Conservation (phyloP, 2,888 invertebrate genomes). For the Stenoptilia bipunctidactyla region DNA sequence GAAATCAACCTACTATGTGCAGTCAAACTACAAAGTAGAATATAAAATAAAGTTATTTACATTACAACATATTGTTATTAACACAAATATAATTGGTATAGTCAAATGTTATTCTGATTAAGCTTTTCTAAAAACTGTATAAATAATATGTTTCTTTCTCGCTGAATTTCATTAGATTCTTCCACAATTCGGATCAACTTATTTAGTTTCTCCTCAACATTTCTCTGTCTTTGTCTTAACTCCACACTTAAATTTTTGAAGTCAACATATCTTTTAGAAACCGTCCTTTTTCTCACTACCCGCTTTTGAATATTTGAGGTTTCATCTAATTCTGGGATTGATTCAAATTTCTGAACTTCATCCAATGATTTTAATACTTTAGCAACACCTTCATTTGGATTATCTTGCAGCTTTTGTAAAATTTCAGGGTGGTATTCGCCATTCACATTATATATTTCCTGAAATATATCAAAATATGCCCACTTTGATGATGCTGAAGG, state of each 20-base stretch:
- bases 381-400: conserved; percentile 37
- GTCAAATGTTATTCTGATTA: conserved; percentile 25
- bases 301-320: conserved; percentile 31
- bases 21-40: too few relatives aligned
- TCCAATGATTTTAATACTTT: conserved; percentile 45
- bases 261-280: conserved; percentile 40
- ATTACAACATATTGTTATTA: too few relatives aligned
- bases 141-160: conserved; percentile 51
- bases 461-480: conserved; percentile 57
- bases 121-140: conserved; percentile 48
- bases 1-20: too few relatives aligned
- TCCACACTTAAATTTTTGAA: conserved; percentile 50
- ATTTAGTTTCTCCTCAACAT: conserved; percentile 59
- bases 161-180: conserved; percentile 58
- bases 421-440: conserved; percentile 55
- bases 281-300: conserved; percentile 34
- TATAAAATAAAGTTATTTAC: too few relatives aligned
- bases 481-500: conserved; percentile 41
- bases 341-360: conserved; percentile 27
- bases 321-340: conserved; percentile 29
- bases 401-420: conserved; percentile 45
- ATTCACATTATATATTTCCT: conserved; percentile 47
- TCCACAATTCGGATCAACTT: conserved; percentile 55
- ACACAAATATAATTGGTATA: too few relatives aligned
- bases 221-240: conserved; percentile 49